phyloP scores from a whole-genome alignment of 1,140 invertebrate species.

The Leptonema lineaticorne region DNA sequence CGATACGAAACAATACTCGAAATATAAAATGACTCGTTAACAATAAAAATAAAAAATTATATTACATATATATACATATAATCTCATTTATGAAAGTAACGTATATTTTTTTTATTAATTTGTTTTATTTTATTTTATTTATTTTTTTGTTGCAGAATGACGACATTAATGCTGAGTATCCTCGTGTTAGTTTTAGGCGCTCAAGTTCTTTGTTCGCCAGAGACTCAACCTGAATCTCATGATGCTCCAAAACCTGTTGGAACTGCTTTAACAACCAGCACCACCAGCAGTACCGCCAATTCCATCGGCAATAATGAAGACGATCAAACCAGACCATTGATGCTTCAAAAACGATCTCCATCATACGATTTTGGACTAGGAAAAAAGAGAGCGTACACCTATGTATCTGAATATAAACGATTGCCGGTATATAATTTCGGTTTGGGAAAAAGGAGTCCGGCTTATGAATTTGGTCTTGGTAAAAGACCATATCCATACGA shows the following conservation, averaged over 20 bases:
- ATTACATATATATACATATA: background rate
- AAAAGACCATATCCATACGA: constrained; percentile 54
- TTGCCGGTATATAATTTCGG: constrained; percentile 68
- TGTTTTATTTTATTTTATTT: background rate
- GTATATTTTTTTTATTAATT: too few relatives aligned
- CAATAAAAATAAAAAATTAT: too few relatives aligned
- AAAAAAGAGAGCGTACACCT: constrained; percentile 61
- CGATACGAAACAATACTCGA: too few relatives aligned
- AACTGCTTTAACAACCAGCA: background rate
- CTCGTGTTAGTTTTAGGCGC: constrained; percentile 16
- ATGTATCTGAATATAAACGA: constrained; percentile 66
- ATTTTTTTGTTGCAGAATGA: constrained; percentile 27
- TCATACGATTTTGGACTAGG: constrained; percentile 55
- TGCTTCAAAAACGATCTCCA: constrained; percentile 48
- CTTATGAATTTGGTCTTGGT: constrained; percentile 62
- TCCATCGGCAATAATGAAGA: background rate
- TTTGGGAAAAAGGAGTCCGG: constrained; percentile 60
- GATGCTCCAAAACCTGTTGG: background rate
- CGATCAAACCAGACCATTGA: background rate
- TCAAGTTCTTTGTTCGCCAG: constrained; percentile 23
- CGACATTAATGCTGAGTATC: constrained; percentile 1
- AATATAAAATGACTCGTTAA: too few relatives aligned
- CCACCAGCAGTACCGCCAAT: background rate
- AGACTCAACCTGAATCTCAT: background rate
- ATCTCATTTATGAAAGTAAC: background rate